Percentiles rank a stretch among this genome's conserved stretches.
These are phyloP conservation scores for Syngnathus typhle DNA, from an alignment of 2,113 vertebrate species.

Conservation along the genomic window DNA sequence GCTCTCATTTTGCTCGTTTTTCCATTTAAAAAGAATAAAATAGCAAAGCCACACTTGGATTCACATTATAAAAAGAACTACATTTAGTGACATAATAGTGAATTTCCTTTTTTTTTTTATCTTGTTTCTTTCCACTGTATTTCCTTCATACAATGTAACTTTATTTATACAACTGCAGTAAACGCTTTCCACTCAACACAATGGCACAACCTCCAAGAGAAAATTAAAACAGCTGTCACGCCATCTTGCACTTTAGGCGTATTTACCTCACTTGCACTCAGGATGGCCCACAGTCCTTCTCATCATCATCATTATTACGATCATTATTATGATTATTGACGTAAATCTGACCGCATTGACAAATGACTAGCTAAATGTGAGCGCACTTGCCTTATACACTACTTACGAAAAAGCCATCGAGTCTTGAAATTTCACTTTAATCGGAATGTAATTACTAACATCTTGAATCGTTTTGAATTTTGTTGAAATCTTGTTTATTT, in stretches of 20 bases:
- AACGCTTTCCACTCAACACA: no score
- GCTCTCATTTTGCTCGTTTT: no score
- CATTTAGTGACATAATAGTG: neutral
- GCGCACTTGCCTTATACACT: neutral
- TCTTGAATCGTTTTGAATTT: no score
- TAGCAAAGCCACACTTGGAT: neutral
- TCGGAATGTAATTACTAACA: no score
- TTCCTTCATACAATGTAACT: neutral
- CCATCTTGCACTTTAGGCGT: neutral
- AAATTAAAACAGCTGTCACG: no score
- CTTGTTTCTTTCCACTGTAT: neutral
- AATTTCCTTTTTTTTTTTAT: neutral
- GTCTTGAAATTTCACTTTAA: no score
- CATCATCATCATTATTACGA: neutral
- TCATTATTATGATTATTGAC: no score
- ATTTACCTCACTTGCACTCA: conserved; percentile 50
- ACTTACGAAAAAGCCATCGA: neutral
- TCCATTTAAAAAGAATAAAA: neutral
- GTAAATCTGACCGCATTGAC: neutral
- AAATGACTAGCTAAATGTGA: neutral
- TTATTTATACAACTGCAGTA: no score
- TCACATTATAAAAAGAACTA: neutral
- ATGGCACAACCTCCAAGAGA: no score
- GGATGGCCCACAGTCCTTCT: conserved; percentile 26
- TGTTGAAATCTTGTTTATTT: neutral